Percentiles rank a stretch among this genome's conserved stretches.
Evolutionary conservation across 2,888 invertebrate species (phyloP).

Genomic region (Druceiella hillmani): DNA sequence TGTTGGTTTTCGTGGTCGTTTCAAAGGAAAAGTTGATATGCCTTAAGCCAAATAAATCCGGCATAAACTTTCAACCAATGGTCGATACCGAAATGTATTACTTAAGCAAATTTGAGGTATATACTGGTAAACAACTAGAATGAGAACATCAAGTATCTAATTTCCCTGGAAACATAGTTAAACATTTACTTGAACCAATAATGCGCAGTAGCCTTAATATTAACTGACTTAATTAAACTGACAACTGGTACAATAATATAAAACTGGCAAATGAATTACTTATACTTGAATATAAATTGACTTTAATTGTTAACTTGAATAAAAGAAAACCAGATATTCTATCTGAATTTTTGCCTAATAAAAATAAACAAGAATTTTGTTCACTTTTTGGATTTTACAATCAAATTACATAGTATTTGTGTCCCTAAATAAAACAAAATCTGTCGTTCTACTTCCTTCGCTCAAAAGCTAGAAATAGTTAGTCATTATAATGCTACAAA

Average conservation of each 20-base stretch:
- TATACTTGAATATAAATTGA: constrained; percentile 8
- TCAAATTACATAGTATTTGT: constrained; percentile 19
- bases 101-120: constrained; percentile 8
- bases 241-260: constrained; percentile 16
- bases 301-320: constrained; percentile 17
- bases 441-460: constrained; percentile 22
- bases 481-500: no score
- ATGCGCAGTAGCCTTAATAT: no score
- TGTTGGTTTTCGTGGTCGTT: no score
- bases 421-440: no score
- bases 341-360: constrained; percentile 18
- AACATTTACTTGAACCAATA: constrained; percentile 11
- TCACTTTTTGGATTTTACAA: constrained; percentile 24
- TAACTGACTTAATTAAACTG: constrained; percentile 15
- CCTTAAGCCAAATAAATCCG: no score
- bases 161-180: constrained; percentile 9
- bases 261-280: constrained; percentile 11
- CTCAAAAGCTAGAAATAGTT: constrained; percentile 24
- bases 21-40: no score
- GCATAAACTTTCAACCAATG: no score
- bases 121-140: constrained; percentile 11
- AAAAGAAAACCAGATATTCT: constrained; percentile 21
- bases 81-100: no score
- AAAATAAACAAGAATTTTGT: constrained; percentile 15
- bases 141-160: constrained; percentile 6